These are phyloP conservation scores for Bombus haemorrhoidalis DNA, from an alignment of 1,140 invertebrate species.

Conservation along the genomic window DNA sequence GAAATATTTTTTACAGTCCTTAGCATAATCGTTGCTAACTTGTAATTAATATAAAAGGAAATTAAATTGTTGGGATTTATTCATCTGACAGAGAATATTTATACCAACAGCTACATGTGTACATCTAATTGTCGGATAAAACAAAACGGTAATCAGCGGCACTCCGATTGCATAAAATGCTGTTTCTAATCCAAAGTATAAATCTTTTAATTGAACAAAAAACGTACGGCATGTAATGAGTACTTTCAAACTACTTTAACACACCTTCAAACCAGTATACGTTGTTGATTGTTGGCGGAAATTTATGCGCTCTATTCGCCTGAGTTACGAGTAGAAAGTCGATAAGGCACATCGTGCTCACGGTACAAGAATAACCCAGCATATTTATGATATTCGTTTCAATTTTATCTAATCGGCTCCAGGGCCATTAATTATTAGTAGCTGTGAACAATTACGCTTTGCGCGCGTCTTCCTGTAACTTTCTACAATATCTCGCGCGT, in stretches of 20 bases:
- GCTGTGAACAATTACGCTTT: slow-evolving; percentile 65
- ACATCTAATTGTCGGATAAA: not conserved
- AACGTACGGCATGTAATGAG: not conserved
- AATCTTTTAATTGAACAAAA: slow-evolving; percentile 12
- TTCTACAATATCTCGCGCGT: slow-evolving; percentile 43
- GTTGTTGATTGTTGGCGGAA: slow-evolving; percentile 61
- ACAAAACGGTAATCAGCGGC: too few relatives aligned
- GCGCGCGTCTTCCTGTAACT: slow-evolving; percentile 59
- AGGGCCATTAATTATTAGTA: slow-evolving; percentile 62
- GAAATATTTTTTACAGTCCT: not conserved
- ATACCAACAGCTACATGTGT: not conserved
- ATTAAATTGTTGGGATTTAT: not conserved
- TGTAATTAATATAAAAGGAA: not conserved
- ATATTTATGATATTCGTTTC: slow-evolving; percentile 68
- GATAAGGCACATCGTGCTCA: slow-evolving; percentile 61
- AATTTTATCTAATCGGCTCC: slow-evolving; percentile 66
- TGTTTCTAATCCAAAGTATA: not conserved
- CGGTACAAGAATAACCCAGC: slow-evolving; percentile 57
- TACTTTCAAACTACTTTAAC: slow-evolving; percentile 15
- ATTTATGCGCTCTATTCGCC: slow-evolving; percentile 57
- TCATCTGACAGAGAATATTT: not conserved
- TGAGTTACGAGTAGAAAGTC: slow-evolving; percentile 70
- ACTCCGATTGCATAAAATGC: not conserved
- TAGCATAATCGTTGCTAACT: too few relatives aligned
- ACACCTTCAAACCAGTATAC: not conserved